Conservation (phyloP, 2,888 invertebrate species). For the Drosophila incognita region DNA sequence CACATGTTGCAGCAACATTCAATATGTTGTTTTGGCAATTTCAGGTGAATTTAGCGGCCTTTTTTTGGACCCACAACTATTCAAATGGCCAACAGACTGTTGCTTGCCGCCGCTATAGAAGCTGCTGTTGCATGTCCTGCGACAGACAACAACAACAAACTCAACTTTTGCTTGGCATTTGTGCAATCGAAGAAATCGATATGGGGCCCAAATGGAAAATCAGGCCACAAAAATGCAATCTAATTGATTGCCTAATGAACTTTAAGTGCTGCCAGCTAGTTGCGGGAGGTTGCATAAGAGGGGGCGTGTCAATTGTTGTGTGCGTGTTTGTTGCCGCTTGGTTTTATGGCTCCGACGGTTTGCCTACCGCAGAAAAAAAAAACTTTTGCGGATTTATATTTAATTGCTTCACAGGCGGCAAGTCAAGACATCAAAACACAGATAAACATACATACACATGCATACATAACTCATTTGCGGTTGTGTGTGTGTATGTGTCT, state of each 20-base stretch:
- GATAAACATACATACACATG: constrained; percentile 8
- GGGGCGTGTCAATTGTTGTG: constrained; percentile 2
- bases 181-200: constrained; percentile 47
- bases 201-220: constrained; percentile 40
- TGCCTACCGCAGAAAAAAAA: constrained; percentile 30
- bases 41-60: constrained; percentile 1
- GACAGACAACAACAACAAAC: constrained; percentile 13
- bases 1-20: background rate
- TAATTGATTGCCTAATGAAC: constrained; percentile 56
- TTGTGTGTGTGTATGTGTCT: constrained; percentile 11
- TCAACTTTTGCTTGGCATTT: constrained; percentile 33
- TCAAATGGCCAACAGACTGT: constrained; percentile 60
- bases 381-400: constrained; percentile 62
- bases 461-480: constrained; percentile 45
- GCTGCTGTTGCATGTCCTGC: constrained; percentile 25
- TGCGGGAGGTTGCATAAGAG: constrained; percentile 5
- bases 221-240: constrained; percentile 36
- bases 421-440: constrained; percentile 41
- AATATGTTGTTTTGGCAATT: background rate
- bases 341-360: constrained; percentile 43
- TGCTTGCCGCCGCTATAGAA: constrained; percentile 33
- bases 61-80: background rate
- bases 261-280: constrained; percentile 25
- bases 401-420: constrained; percentile 68
- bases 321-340: constrained; percentile 24